Base-by-base conservation (phyloP, 2,113 vertebrate species). In the Poeciliopsis turrubarensis region DNA sequence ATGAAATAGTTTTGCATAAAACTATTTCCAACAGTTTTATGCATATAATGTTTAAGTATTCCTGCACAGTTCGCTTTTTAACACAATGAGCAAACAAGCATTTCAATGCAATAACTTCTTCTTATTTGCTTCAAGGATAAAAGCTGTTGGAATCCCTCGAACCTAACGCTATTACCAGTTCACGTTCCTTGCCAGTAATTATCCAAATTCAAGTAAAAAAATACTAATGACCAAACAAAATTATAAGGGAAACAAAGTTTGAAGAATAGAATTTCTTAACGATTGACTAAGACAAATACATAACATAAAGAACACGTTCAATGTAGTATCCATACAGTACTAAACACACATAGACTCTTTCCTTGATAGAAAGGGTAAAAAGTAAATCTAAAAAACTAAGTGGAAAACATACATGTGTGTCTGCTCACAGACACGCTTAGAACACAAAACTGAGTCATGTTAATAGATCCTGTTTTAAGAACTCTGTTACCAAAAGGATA, bases 401-500 rank as follows among this genome's bases (percentile, higher is more conserved):
- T 26, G n/a, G 65, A 70, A 88, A 70, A 79, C 67, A 88, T 77
- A 84, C 44, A 76, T 61, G 70, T 41, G 68, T 65, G 76, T 74
- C 44, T 65, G 54, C 72, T 81, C 81, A 77, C 84, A 86, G 87
- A 90, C 80, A 75, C 82, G 81, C 75, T 75, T 76, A 65, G 75
- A 90, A 90, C 91, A 91, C 90, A 88, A 92, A 91, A 90, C 84
- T 83, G 79, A 90, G 87, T 87, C 89, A 93, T 89, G 87, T 92
- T 93, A 92, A 95, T 92, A 91, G 90, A 89, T 89, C 78, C 91
- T 80, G 91, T 92, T 92, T 94, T 94, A 94, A 93, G 90, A 94
- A 91, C 90, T 92, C 72, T 78, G 91, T 89, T 87, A 89, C 2
- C 90, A 63, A 90, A 85, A 29, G 86, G 88, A 89, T 84, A 89